Evolutionary conservation across 2,797 vertebrate genomes (phyloP).

Genomic region (Tiaroga cobitis): DNA sequence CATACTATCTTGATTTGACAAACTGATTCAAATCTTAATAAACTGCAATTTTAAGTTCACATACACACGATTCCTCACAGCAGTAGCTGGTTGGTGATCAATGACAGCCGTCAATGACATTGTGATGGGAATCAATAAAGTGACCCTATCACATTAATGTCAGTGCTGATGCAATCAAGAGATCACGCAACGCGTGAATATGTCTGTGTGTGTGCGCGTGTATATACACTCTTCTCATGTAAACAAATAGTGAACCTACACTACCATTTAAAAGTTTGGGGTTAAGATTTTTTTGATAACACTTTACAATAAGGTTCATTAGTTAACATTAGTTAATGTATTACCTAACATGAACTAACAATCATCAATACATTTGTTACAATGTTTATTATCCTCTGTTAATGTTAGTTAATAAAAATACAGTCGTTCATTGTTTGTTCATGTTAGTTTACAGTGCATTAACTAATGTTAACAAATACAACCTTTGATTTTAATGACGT

Average conservation of each 20-base stretch:
- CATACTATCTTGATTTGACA: background rate
- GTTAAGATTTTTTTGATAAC: background rate
- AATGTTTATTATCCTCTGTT: no score
- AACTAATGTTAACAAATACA: no score
- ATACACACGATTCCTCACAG: background rate
- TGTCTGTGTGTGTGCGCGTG: background rate
- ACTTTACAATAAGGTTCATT: no score
- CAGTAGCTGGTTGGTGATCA: background rate
- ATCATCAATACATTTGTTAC: no score
- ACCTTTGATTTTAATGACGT: no score
- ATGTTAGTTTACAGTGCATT: no score
- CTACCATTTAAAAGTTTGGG: background rate
- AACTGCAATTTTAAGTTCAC: background rate
- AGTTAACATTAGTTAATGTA: no score
- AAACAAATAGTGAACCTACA: background rate
- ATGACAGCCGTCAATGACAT: slow-evolving; percentile 33
- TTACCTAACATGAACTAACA: no score
- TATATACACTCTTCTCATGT: background rate
- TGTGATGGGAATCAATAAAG: slow-evolving; percentile 38
- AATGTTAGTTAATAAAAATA: no score
- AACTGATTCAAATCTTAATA: background rate
- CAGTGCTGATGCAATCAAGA: background rate
- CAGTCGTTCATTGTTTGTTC: no score
- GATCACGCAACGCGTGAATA: background rate
- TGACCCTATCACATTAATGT: slow-evolving; percentile 39